These are phyloP conservation scores for Hapalemur alaotrensis DNA, from an alignment of 2,797 vertebrate species.

Conservation along the genomic window DNA sequence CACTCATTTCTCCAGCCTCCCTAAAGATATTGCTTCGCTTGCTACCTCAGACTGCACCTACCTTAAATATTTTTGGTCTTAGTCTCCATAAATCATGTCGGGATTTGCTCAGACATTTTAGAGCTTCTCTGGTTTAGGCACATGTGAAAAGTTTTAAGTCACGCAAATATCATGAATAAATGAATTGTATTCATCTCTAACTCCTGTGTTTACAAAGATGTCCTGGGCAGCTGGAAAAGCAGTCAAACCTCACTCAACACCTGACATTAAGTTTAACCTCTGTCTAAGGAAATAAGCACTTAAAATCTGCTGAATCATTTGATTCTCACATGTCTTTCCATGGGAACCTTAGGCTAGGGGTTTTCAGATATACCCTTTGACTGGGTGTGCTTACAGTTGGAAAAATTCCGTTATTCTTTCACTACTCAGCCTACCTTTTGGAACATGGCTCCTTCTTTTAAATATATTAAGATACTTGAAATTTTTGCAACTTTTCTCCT, in stretches of 20 bases:
- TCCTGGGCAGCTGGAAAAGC: constrained; percentile 56
- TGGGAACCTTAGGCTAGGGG: background rate
- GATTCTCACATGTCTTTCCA: constrained; percentile 27
- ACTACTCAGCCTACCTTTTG: background rate
- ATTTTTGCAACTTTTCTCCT: background rate
- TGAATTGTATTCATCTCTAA: constrained; percentile 19
- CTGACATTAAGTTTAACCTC: constrained; percentile 58
- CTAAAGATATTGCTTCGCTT: background rate
- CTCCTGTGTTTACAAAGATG: constrained; percentile 54
- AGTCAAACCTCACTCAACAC: constrained; percentile 44
- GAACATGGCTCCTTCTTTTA: background rate
- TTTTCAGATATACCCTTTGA: constrained; percentile 28
- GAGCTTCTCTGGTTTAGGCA: background rate
- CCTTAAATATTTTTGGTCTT: background rate
- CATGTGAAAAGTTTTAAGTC: constrained; percentile 41
- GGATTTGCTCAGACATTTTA: constrained; percentile 7
- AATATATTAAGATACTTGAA: background rate
- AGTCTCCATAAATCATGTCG: background rate
- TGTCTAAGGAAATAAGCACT: constrained; percentile 52
- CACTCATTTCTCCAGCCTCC: background rate
- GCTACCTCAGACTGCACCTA: background rate
- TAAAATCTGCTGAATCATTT: constrained; percentile 47
- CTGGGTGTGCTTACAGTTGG: background rate
- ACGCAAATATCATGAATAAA: constrained; percentile 23
- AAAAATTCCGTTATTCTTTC: constrained; percentile 39